Conservation (phyloP, 2,888 invertebrate species). For the Sesia bembeciformis region DNA sequence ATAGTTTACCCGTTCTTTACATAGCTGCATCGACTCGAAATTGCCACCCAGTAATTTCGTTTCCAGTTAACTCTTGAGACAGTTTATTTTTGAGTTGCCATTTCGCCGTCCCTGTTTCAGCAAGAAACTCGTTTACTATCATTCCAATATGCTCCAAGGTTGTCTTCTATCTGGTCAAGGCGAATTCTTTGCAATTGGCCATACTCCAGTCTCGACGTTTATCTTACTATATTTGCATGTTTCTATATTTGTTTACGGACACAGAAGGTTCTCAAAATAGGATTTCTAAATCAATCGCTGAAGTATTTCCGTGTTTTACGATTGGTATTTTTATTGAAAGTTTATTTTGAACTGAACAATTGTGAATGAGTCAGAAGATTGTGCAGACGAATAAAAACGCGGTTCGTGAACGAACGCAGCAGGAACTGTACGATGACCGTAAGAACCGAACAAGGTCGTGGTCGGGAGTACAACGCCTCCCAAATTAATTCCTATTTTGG, state of each 20-base stretch:
- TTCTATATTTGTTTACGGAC: constrained; percentile 3
- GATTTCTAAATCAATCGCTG: constrained; percentile 18
- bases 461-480: constrained; percentile 57
- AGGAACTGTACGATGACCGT: constrained; percentile 49
- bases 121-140: constrained; percentile 38
- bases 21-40: constrained; percentile 1
- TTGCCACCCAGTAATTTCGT: constrained; percentile 2
- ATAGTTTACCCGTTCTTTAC: constrained; percentile 7
- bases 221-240: background rate
- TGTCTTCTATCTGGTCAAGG: constrained; percentile 54
- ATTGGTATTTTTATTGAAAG: constrained; percentile 31
- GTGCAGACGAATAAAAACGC: constrained; percentile 43
- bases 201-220: constrained; percentile 22
- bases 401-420: constrained; percentile 27
- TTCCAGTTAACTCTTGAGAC: background rate
- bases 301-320: constrained; percentile 28
- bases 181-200: constrained; percentile 37
- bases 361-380: constrained; percentile 47
- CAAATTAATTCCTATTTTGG: background rate
- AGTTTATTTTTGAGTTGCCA: background rate
- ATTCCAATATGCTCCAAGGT: constrained; percentile 46
- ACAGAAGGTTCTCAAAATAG: constrained; percentile 25
- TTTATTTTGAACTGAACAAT: constrained; percentile 46
- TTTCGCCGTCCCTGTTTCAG: background rate
- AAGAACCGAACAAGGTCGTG: constrained; percentile 53